Conservation (phyloP, 2,113 vertebrate species). For the Eleginops maclovinus region DNA sequence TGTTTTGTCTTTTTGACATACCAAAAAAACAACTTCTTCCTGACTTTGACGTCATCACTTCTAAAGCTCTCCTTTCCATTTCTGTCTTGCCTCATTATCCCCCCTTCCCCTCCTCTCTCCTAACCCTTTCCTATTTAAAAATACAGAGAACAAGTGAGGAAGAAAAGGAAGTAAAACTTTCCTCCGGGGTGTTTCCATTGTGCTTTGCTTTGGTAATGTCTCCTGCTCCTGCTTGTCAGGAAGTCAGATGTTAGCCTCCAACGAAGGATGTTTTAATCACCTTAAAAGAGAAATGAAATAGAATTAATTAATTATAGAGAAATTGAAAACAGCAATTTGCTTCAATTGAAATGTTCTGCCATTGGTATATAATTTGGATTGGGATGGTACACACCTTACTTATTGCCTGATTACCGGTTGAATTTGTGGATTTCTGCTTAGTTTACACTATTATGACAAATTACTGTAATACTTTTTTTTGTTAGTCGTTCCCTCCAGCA, state of each 20-base stretch:
- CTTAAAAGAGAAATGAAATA: background rate
- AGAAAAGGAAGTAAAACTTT: conserved; percentile 55
- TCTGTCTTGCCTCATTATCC: conserved; percentile 42
- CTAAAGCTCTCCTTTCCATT: conserved; percentile 16
- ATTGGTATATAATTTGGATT: background rate
- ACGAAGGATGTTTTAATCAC: background rate
- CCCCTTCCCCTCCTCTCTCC: conserved; percentile 2
- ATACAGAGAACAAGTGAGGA: conserved; percentile 45
- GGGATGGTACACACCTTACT: background rate
- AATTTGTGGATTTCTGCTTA: background rate
- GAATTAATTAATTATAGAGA: background rate
- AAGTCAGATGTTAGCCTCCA: conserved; percentile 39
- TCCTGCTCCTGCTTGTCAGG: conserved; percentile 40
- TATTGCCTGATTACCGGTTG: background rate
- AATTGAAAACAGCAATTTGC: background rate
- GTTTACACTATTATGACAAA: background rate
- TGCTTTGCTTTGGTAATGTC: conserved; percentile 60
- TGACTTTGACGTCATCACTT: conserved; percentile 35
- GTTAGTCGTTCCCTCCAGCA: background rate
- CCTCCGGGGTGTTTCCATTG: conserved; percentile 60
- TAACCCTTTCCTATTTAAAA: conserved; percentile 33
- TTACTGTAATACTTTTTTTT: background rate
- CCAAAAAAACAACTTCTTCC: conserved; percentile 23
- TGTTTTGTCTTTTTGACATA: conserved; percentile 21
- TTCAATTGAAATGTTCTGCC: background rate